Base-by-base conservation (phyloP, 1,140 invertebrate species). In the Tetranychus cinnabarinus region DNA sequence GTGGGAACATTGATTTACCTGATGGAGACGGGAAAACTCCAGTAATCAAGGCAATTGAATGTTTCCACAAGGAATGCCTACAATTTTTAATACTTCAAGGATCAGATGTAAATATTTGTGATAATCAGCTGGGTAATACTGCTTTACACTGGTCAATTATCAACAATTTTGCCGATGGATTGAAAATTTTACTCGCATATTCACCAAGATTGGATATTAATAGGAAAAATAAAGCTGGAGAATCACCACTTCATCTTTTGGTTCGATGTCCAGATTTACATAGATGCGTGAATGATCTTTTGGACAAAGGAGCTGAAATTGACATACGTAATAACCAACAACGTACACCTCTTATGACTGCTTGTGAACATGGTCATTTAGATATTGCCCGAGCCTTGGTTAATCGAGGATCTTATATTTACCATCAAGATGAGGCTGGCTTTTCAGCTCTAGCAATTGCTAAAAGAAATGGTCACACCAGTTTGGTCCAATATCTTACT, bases 1-100 rank as follows among this genome's bases (percentile, higher is more conserved):
- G 82, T 0, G 85, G 85, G 0, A 78, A 84, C 56, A 33, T 75
- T n/a, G 65, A 72, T 42, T 69, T 70, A 61, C 65, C 66, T 33
- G 75, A 76, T 65, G 69, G 72, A 35, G 70, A 74, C 36, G 62
- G 67, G 3, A 67, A 68, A n/a, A 76, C 73, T n/a, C 72, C 74
- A 2, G 64, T 76, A 2, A 73, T 75, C 58, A 70, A 70, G 47
- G 73, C 74, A 2, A 68, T 69, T 46, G 66, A 68, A 52, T 72
- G 74, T 58, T 72, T 73, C 7, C 71, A 71, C 57, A 37, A 70
- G 33, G 66, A 70, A 1, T 67, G 74, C 33, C 67, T 73, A 0
- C 67, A 69, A 42, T 62, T 73, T 60, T 70, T 75, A 62, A 67
- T 52, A 2, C 15, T 46, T n/a, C 13, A 34, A 13, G 59, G 62